phyloP scores from a whole-genome alignment of 2,797 vertebrate genomes.

The Varecia variegata region DNA sequence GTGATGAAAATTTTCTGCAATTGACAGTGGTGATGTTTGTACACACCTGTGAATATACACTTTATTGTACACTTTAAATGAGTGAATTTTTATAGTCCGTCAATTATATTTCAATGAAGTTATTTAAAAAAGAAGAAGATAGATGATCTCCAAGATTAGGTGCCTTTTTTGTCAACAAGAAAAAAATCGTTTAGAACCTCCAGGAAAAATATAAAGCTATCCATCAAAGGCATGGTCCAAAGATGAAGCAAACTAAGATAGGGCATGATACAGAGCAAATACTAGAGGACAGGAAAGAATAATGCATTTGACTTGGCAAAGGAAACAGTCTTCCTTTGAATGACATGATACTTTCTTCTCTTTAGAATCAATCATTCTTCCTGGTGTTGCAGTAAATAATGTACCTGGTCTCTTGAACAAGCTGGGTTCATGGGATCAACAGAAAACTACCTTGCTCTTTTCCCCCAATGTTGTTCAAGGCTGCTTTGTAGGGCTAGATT shows the following conservation, averaged over 20 bases:
- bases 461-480: background rate
- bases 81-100: background rate
- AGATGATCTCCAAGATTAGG: background rate
- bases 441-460: background rate
- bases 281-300: background rate
- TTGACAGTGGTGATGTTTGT: background rate
- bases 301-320: background rate
- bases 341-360: background rate
- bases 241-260: constrained; percentile 26
- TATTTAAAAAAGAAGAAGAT: background rate
- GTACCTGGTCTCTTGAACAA: background rate
- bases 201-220: background rate
- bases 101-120: background rate
- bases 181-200: background rate
- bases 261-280: background rate
- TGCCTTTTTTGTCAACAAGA: background rate
- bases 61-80: background rate
- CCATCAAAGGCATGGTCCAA: background rate
- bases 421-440: background rate
- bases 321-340: background rate
- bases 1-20: background rate
- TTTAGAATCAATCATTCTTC: background rate
- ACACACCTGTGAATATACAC: background rate
- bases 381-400: background rate
- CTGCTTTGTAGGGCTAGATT: background rate